A percentile compares a stretch with the other conserved stretches of the same genome.
Conservation (phyloP, 2,888 invertebrate species). For the Nomada fabriciana region DNA sequence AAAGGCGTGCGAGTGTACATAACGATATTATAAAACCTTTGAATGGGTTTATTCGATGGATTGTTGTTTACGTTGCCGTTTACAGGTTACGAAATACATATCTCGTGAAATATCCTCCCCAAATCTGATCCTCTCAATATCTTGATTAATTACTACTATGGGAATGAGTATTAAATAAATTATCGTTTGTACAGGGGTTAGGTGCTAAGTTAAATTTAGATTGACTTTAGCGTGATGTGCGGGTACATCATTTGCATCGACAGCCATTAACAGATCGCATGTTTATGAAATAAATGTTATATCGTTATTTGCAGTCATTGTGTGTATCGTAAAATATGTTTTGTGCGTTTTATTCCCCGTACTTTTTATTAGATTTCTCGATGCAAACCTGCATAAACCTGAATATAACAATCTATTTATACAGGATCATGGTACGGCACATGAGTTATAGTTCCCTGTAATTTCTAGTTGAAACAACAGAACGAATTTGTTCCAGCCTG, state of each 20-base stretch:
- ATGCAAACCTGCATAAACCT: not conserved
- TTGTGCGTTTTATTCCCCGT: not conserved
- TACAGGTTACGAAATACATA: slow-evolving; percentile 38
- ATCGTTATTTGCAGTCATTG: not conserved
- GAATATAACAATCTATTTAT: slow-evolving; percentile 22
- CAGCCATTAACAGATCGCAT: not conserved
- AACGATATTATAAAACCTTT: slow-evolving; percentile 1
- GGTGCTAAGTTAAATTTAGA: not conserved
- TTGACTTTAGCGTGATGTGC: not conserved
- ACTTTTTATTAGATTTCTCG: not conserved
- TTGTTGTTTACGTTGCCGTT: slow-evolving; percentile 19
- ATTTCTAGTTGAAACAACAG: not conserved
- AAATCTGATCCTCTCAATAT: slow-evolving; percentile 1
- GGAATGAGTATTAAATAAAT: not conserved
- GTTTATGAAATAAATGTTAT: not conserved
- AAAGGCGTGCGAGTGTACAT: slow-evolving; percentile 31
- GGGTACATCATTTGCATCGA: not conserved
- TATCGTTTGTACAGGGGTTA: not conserved
- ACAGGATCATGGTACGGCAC: not conserved
- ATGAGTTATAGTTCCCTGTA: not conserved
- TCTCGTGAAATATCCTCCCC: not conserved
- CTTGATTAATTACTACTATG: not conserved
- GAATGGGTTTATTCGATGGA: slow-evolving; percentile 9
- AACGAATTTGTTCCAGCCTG: not conserved
- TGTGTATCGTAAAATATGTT: too few species aligned